Percentiles rank a stretch among this genome's conserved stretches.
These are phyloP conservation scores for Deilephila porcellus DNA, from an alignment of 2,888 invertebrate genomes.

Conservation along the genomic window DNA sequence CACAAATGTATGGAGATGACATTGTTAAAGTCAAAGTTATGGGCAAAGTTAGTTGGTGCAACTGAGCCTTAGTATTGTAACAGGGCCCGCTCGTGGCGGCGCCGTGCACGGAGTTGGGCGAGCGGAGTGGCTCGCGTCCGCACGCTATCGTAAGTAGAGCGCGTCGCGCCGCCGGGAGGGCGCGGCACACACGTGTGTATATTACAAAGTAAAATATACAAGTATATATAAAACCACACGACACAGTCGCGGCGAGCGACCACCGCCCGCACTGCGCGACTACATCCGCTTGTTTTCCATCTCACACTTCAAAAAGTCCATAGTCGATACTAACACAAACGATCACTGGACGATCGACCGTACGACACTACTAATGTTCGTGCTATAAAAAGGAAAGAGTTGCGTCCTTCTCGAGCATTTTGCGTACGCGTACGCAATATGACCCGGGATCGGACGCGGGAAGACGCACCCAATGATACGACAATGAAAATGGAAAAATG, in stretches of 20 bases:
- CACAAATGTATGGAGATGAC: too few species aligned
- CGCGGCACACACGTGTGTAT: slow-evolving; percentile 29
- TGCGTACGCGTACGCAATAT: background rate
- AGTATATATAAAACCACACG: slow-evolving; percentile 43
- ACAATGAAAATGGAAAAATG: slow-evolving; percentile 11
- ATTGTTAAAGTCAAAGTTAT: too few species aligned
- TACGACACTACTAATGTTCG: background rate
- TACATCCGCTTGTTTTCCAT: background rate
- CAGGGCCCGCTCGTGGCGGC: too few species aligned
- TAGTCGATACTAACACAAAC: slow-evolving; percentile 27
- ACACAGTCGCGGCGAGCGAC: slow-evolving; percentile 33
- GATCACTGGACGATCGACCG: slow-evolving; percentile 27
- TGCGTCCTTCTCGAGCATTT: background rate
- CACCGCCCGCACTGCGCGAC: background rate
- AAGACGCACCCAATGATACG: background rate
- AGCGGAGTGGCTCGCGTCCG: background rate
- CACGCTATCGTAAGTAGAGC: background rate
- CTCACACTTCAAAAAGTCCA: slow-evolving; percentile 9
- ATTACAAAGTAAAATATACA: slow-evolving; percentile 50
- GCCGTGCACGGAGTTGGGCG: too few species aligned
- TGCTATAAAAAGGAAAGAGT: background rate
- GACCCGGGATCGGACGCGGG: background rate
- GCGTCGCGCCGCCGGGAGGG: background rate
- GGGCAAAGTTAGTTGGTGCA: too few species aligned
- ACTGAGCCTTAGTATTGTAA: too few species aligned